These are phyloP conservation scores for Paedocypris sp. DNA, from an alignment of 2,113 vertebrate genomes.

Conservation along the genomic window DNA sequence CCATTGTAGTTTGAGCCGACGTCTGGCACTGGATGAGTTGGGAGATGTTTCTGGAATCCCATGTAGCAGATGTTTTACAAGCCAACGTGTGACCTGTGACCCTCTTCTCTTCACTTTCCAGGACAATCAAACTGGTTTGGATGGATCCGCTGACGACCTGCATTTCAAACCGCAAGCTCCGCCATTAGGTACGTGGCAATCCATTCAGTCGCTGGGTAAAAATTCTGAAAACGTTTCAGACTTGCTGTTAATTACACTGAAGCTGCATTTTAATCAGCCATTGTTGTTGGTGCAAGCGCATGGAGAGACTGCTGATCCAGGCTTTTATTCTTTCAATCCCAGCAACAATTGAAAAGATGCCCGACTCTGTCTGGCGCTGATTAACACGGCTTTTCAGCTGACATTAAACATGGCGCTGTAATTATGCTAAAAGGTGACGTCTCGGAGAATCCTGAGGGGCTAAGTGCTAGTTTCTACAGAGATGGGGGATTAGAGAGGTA, in stretches of 20 bases:
- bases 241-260: neutral
- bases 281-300: neutral
- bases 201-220: conserved; percentile 27
- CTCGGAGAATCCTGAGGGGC: neutral
- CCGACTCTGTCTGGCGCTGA: conserved; percentile 6
- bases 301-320: neutral
- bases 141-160: conserved; percentile 31
- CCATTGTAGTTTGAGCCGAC: conserved; percentile 30
- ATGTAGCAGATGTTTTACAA: conserved; percentile 38
- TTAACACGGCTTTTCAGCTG: conserved; percentile 6
- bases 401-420: conserved; percentile 10
- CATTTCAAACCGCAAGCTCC: conserved; percentile 24
- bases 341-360: neutral
- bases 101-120: conserved; percentile 25
- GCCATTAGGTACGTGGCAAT: conserved; percentile 38
- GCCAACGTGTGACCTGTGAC: no score
- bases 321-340: conserved; percentile 5
- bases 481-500: neutral
- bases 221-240: neutral
- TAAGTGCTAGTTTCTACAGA: conserved; percentile 2
- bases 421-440: conserved; percentile 5
- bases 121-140: conserved; percentile 35
- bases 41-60: conserved; percentile 57
- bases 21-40: conserved; percentile 1
- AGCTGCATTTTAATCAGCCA: neutral